Evolutionary conservation across 2,888 invertebrate species (phyloP).

Genomic region (Thereva unica): DNA sequence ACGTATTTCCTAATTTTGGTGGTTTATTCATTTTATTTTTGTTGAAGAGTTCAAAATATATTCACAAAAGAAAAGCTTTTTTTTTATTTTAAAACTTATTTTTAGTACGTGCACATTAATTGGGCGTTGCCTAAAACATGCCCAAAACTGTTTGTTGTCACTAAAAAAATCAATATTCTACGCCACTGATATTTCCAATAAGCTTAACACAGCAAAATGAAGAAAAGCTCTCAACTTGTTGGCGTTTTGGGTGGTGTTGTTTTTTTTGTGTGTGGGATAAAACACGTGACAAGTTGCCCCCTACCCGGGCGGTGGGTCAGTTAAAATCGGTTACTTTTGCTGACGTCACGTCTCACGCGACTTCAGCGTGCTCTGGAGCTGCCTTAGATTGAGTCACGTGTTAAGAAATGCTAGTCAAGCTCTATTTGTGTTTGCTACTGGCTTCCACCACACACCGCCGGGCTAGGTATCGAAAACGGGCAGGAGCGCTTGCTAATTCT

Average conservation of each 20-base stretch:
- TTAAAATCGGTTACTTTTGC: constrained; percentile 46
- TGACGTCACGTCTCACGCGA: constrained; percentile 59
- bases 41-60: too few relatives aligned
- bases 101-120: too few relatives aligned
- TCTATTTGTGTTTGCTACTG: constrained; percentile 11
- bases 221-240: constrained; percentile 41
- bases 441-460: too few relatives aligned
- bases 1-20: too few relatives aligned
- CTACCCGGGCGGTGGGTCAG: not conserved
- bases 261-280: constrained; percentile 19
- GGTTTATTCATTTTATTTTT: too few relatives aligned
- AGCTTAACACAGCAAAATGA: not conserved
- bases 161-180: not conserved
- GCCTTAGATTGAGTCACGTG: constrained; percentile 45
- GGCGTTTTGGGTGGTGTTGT: not conserved
- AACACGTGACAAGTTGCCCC: constrained; percentile 37
- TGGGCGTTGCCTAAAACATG: too few relatives aligned
- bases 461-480: too few relatives aligned
- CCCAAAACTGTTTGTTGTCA: too few relatives aligned
- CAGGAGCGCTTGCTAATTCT: too few relatives aligned
- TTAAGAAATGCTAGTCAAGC: constrained; percentile 23
- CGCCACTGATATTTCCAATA: constrained; percentile 22
- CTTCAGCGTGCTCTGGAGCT: constrained; percentile 49
- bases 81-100: too few relatives aligned
- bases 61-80: too few relatives aligned